Evolutionary conservation across 2,888 invertebrate genomes (phyloP).

Genomic region (Molorchus minor): DNA sequence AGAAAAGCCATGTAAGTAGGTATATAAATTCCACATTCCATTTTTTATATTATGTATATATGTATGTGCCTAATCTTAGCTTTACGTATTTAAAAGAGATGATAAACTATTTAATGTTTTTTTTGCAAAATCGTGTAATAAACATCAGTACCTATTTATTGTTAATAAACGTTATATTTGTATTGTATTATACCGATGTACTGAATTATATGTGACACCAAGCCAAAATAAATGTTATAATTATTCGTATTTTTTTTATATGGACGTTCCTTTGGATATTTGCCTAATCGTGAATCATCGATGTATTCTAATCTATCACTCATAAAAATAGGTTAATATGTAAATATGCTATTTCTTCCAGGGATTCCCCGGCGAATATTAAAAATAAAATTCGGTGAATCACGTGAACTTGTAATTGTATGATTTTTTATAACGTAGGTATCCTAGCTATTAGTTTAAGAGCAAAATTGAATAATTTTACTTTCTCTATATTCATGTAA

Average conservation of each 20-base stretch:
- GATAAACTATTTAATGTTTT: conserved; percentile 32
- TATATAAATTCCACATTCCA: conserved; percentile 35
- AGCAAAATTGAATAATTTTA: too few species aligned
- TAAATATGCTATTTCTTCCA: too few species aligned
- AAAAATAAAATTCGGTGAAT: too few species aligned
- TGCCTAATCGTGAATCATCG: background rate
- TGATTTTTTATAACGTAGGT: too few species aligned
- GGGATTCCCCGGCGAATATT: too few species aligned
- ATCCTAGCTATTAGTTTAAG: too few species aligned
- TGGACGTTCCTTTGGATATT: background rate
- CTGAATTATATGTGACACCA: conserved; percentile 63
- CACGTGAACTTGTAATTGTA: too few species aligned
- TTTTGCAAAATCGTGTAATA: conserved; percentile 40
- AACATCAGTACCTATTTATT: conserved; percentile 42
- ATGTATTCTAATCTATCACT: too few species aligned
- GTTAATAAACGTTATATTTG: conserved; percentile 60
- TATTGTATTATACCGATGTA: conserved; percentile 56
- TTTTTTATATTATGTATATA: conserved; percentile 54
- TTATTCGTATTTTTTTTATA: conserved; percentile 39
- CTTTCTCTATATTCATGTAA: too few species aligned
- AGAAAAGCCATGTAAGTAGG: conserved; percentile 21
- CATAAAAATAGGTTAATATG: too few species aligned
- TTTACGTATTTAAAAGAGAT: conserved; percentile 42
- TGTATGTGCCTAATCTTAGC: conserved; percentile 61
- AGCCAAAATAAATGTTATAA: conserved; percentile 60